Evolutionary conservation across 2,797 vertebrate genomes (phyloP).

Genomic region (Hapalemur alaotrensis): DNA sequence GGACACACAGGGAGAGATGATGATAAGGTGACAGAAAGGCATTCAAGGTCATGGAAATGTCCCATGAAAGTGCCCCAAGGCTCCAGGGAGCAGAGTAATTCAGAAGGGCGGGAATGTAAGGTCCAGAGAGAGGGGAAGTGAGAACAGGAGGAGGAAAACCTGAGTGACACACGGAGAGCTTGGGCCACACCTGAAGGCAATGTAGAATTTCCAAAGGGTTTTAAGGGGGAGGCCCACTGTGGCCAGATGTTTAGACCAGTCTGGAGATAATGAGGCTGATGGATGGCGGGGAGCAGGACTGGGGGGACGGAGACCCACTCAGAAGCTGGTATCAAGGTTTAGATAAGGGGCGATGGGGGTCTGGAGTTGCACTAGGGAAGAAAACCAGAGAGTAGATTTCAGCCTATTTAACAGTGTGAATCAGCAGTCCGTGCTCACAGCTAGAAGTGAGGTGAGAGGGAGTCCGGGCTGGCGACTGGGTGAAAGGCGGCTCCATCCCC

Average conservation of each 20-base stretch:
- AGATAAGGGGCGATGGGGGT: too few relatives aligned
- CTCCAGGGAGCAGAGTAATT: background rate
- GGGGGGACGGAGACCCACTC: background rate
- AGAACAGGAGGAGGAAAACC: background rate
- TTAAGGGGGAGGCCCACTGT: background rate
- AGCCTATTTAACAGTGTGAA: background rate
- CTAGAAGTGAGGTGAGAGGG: background rate
- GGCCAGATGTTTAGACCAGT: background rate
- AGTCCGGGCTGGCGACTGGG: background rate
- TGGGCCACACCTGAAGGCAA: background rate
- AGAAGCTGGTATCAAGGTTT: background rate
- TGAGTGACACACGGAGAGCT: background rate
- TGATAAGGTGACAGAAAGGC: background rate
- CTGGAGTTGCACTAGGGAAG: background rate
- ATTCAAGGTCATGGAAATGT: background rate
- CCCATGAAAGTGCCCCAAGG: background rate
- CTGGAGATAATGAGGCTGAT: background rate
- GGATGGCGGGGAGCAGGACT: background rate
- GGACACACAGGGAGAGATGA: background rate
- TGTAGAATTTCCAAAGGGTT: too few relatives aligned
- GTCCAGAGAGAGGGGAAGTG: background rate
- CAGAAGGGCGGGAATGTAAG: background rate
- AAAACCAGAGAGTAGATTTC: background rate
- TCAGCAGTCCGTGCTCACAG: background rate
- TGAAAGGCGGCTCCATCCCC: background rate